These are phyloP conservation scores for Plebejus melissa DNA, from an alignment of 2,888 invertebrate species.

Conservation along the genomic window DNA sequence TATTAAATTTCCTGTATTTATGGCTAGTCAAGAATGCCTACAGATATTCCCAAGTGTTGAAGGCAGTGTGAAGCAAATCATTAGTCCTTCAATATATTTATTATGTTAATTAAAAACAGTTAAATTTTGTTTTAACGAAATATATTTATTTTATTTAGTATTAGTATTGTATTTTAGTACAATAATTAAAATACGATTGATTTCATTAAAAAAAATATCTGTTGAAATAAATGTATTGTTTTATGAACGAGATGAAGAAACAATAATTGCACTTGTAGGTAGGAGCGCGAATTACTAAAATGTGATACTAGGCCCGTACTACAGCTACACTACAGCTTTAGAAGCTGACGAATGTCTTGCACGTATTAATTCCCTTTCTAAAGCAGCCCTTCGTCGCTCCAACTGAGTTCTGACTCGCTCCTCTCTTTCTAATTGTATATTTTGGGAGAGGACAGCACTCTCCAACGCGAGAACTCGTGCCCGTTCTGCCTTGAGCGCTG, in stretches of 20 bases:
- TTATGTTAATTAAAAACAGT: background rate
- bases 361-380: constrained; percentile 58
- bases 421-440: constrained; percentile 61
- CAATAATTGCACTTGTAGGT: background rate
- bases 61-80: background rate
- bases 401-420: constrained; percentile 63
- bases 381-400: constrained; percentile 56
- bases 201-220: background rate
- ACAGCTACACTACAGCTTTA: constrained; percentile 31
- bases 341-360: constrained; percentile 42
- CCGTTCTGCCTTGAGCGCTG: constrained; percentile 60
- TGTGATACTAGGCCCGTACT: constrained; percentile 46
- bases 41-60: background rate
- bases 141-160: no score
- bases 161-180: background rate
- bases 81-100: background rate
- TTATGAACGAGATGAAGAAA: background rate
- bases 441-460: constrained; percentile 62
- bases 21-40: background rate
- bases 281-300: background rate
- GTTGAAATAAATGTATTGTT: background rate
- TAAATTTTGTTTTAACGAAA: background rate
- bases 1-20: background rate
- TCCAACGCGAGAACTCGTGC: constrained; percentile 62
- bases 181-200: background rate